phyloP scores from a whole-genome alignment of 2,113 vertebrate genomes.

The Circaetus cinerascens region DNA sequence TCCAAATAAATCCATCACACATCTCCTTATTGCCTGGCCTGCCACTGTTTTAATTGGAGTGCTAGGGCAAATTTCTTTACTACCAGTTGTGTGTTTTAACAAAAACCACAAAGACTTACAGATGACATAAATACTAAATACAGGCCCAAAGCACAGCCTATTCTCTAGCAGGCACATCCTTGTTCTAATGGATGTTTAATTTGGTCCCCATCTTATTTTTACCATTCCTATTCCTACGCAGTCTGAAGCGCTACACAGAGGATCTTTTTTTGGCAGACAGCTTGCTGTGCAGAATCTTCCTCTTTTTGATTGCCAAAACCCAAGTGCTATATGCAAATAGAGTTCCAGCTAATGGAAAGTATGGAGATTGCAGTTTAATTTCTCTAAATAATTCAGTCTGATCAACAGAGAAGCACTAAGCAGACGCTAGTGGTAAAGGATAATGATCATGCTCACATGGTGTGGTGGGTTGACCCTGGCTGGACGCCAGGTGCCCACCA shows the following conservation, averaged over 20 bases:
- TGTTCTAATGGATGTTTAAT: background rate
- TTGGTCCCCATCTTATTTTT: background rate
- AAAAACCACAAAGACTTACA: background rate
- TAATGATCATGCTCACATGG: background rate
- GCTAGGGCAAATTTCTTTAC: background rate
- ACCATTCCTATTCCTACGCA: background rate
- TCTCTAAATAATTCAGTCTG: conserved; percentile 19
- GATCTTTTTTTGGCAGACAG: conserved; percentile 3
- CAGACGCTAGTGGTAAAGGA: background rate
- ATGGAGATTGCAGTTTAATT: conserved; percentile 33
- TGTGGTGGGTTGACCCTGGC: background rate
- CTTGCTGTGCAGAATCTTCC: conserved; percentile 11
- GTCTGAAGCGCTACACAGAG: background rate
- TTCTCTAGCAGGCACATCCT: background rate
- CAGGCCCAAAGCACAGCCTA: background rate
- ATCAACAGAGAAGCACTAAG: background rate
- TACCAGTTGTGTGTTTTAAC: background rate
- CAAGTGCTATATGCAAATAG: conserved; percentile 13
- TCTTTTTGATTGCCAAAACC: conserved; percentile 20
- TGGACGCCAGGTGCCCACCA: background rate
- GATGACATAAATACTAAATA: background rate
- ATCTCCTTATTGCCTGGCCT: background rate
- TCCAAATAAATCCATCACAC: background rate
- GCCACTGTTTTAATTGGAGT: background rate
- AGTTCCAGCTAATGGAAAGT: conserved; percentile 37